phyloP scores from a whole-genome alignment of 2,797 vertebrate species.

The Pangasius sanitwongsei region DNA sequence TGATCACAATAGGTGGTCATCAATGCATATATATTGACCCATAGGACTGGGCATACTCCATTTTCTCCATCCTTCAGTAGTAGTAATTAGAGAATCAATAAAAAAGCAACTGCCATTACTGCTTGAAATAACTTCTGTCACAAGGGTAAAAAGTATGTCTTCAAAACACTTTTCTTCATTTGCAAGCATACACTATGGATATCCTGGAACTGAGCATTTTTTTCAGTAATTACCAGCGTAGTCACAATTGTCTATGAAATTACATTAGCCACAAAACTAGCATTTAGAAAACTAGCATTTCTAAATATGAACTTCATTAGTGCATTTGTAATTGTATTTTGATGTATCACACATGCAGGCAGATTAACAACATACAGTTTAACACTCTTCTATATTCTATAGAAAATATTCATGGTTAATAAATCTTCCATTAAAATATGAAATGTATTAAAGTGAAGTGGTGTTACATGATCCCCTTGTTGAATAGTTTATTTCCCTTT shows the following conservation, averaged over 20 bases:
- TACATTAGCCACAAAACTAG: background rate
- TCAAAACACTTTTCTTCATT: background rate
- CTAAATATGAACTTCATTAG: background rate
- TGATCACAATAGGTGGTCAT: constrained; percentile 9
- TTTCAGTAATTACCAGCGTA: background rate
- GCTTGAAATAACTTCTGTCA: background rate
- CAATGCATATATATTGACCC: constrained; percentile 18
- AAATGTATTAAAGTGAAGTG: background rate
- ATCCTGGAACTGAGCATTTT: background rate
- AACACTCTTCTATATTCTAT: background rate
- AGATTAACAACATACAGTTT: background rate
- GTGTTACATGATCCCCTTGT: background rate
- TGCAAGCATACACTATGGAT: background rate
- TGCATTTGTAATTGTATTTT: background rate
- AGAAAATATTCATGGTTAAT: background rate
- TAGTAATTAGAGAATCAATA: background rate
- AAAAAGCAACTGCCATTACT: background rate
- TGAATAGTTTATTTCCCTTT: background rate
- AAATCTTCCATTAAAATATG: background rate
- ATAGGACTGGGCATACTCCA: background rate
- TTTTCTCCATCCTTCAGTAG: background rate
- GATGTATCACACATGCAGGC: background rate
- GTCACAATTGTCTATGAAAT: background rate
- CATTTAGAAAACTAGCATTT: background rate
- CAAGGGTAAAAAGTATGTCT: background rate